Evolutionary conservation across 2,888 invertebrate species (phyloP), one percentile per base, ranked within the genome.

Genomic region (Lacanobia oleracea): DNA sequence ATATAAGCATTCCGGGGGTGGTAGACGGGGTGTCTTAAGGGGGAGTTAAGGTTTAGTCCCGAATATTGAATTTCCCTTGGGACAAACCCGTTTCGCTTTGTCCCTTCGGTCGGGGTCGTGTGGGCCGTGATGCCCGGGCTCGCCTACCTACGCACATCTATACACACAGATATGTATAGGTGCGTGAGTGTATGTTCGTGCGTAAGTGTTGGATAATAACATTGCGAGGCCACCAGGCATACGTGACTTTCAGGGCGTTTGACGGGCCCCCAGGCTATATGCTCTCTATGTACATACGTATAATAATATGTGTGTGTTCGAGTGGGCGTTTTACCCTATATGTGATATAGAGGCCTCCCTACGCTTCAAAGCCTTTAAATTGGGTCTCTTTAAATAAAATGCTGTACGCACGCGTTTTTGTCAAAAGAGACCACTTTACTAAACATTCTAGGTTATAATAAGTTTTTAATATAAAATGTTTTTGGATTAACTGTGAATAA

Each of bases 61-160:
- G 96, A 96, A 96, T 96, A 96, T 96, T 96, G 96, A 96, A 96
- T 96, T 96, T 96, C 96, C 96, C 96, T 94, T 94, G 96, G 96
- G 96, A 96, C 96, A 95, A 96, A 96, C 96, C 96, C 96, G 96
- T 96, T 96, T 96, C 95, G 92, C 95, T 95, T 95, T 96, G 95
- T 95, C 95, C 96, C 95, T 96, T 95, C 91, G 92, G 91, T 90
- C 93, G 94, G 95, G 95, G 95, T 95, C 95, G 95, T 94, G 93
- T 94, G 94, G 95, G 95, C 94, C 93, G 88, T 83, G 91, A 92
- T 94, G 95, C 95, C 95, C 95, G 95, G 95, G 95, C 93, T 89
- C 86, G 88, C 88, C 88, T 87, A 87, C 89, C 86, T 89, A 88
- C 89, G 73, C 87, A 88, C 88, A 84, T 86, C 88, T 86, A 82